A percentile compares a stretch with the other conserved stretches of the same genome.
Evolutionary conservation across 2,797 vertebrate genomes (phyloP).

Genomic region (Gymnocypris eckloni): DNA sequence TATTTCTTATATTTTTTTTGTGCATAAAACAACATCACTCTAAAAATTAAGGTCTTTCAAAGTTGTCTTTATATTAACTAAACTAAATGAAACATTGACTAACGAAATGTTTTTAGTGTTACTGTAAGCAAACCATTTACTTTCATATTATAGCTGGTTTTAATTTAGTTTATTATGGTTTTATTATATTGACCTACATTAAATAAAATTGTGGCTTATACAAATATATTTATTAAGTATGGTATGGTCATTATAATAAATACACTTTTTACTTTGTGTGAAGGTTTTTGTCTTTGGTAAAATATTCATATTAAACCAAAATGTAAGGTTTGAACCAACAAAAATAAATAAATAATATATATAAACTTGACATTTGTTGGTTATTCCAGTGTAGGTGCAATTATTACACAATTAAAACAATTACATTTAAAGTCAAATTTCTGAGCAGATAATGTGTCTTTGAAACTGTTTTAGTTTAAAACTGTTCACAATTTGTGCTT

Average conservation of each 20-base stretch:
- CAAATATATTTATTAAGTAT: not conserved
- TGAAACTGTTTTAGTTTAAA: not conserved
- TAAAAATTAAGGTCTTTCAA: not conserved
- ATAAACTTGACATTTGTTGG: not conserved
- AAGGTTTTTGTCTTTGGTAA: constrained; percentile 3
- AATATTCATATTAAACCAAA: not conserved
- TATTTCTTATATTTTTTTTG: not conserved
- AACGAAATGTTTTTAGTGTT: not conserved
- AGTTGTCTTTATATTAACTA: not conserved
- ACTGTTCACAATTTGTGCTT: not conserved
- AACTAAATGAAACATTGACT: not conserved
- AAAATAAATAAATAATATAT: too few species aligned
- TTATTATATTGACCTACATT: not conserved
- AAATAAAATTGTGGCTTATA: not conserved
- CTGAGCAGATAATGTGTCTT: not conserved
- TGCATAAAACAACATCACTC: not conserved
- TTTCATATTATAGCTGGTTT: not conserved
- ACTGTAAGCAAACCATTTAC: not conserved
- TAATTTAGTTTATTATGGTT: not conserved
- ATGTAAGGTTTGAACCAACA: not conserved
- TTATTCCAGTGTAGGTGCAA: not conserved
- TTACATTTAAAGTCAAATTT: not conserved
- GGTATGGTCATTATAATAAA: not conserved
- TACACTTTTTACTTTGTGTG: not conserved
- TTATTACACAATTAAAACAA: not conserved